Base-by-base conservation (phyloP, 2,113 vertebrate genomes). In the Lipophrys pholis region DNA sequence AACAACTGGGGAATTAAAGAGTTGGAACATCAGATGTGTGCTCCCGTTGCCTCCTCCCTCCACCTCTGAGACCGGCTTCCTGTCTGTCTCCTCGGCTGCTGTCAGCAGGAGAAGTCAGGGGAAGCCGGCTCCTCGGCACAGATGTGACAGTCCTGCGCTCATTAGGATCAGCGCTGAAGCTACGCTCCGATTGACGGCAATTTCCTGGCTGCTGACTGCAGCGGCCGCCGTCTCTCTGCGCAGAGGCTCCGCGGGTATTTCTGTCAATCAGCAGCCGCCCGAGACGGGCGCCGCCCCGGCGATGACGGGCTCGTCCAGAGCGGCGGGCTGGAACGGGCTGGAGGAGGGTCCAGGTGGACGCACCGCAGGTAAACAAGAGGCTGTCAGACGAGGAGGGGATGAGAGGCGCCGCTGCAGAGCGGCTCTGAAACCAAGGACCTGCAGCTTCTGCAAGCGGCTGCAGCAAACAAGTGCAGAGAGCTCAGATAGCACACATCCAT, bases 131-230 rank as follows among this genome's bases (percentile, higher is more conserved):
- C 36, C 53, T 58, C 16, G 10, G 7, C 11, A 30, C 15, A 55
- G 45, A 57, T 6, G 11, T 58, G 52, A 59, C 69, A 54, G 42
- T 39, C 38, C 55, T 49, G 6, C 42, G 1, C 45, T 30, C 69
- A 64, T 73, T 49, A 68, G 14, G 36, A 73, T 59, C 41, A n/a
- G 42, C 56, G 14, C 11, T 38, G 54, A 42, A 16, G 62, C 51
- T 10, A n/a, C 52, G 51, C 67, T 82, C 80, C 55, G 65, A 81
- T 58, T 70, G 65, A 60, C 72, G 55, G 60, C 56, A 61, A 57
- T 64, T 30, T 80, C 78, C 62, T 72, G 15, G 15, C 69, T 50
- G 72, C 48, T 40, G 54, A 45, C 52, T 49, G 51, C 1, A 39
- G 21, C 7, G 6, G 14, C 0, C 8, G 5, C 15, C 40, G 7